A percentile compares a stretch with the other conserved stretches of the same genome.
These are phyloP conservation scores for Meandrusa payeni DNA, from an alignment of 2,888 invertebrate species.

Conservation along the genomic window DNA sequence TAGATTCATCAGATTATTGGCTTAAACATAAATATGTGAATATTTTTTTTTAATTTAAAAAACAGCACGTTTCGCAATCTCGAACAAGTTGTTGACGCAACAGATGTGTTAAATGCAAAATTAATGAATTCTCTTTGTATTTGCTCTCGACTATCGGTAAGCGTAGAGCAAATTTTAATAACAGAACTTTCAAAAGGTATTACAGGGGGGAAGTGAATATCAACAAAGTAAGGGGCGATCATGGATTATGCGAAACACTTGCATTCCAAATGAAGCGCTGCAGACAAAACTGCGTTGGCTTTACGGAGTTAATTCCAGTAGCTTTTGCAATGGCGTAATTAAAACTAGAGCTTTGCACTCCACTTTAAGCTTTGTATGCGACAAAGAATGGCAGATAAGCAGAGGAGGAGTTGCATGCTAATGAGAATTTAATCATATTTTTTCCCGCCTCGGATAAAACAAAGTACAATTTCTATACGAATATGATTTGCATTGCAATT, in stretches of 20 bases:
- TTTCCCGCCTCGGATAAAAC: slow-evolving; percentile 39
- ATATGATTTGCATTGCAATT: slow-evolving; percentile 31
- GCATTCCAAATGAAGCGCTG: slow-evolving; percentile 16
- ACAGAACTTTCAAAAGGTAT: not conserved
- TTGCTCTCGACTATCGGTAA: slow-evolving; percentile 1
- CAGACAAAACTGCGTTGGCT: slow-evolving; percentile 33
- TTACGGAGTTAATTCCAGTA: slow-evolving; percentile 41
- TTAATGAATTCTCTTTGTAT: not conserved
- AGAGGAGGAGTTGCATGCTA: slow-evolving; percentile 39
- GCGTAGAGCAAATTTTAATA: slow-evolving; percentile 14
- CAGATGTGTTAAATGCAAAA: no score
- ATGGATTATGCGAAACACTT: slow-evolving; percentile 4
- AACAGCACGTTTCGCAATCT: no score
- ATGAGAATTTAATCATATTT: slow-evolving; percentile 62
- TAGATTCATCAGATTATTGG: no score
- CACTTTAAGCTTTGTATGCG: slow-evolving; percentile 38
- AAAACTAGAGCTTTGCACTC: slow-evolving; percentile 56
- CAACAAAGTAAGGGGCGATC: slow-evolving; percentile 5
- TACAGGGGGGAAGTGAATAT: slow-evolving; percentile 1
- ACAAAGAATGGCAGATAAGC: slow-evolving; percentile 33
- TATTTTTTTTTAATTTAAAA: no score
- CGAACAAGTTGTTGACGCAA: no score
- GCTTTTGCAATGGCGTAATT: slow-evolving; percentile 57
- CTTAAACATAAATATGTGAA: no score
- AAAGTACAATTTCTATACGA: slow-evolving; percentile 38